A percentile compares a stretch with the other conserved stretches of the same genome.
These are phyloP conservation scores for Taurulus bubalis DNA, from an alignment of 2,113 vertebrate species.

Conservation along the genomic window DNA sequence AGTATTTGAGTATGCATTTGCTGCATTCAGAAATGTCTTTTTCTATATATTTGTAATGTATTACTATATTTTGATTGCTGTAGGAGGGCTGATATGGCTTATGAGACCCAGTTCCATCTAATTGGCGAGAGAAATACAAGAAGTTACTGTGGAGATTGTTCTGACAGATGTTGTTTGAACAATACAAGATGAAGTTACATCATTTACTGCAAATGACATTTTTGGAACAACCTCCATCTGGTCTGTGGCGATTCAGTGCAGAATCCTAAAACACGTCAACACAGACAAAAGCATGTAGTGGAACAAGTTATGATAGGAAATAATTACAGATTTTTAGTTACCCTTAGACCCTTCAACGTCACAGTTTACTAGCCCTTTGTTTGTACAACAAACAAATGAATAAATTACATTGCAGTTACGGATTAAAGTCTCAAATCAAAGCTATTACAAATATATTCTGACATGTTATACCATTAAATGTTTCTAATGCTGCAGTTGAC, in stretches of 20 bases:
- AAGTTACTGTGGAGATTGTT: conserved; percentile 72
- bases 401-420: conserved; percentile 8
- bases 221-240: conserved; percentile 76
- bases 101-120: conserved; percentile 62
- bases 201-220: conserved; percentile 72
- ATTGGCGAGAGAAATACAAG: conserved; percentile 50
- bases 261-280: conserved; percentile 56
- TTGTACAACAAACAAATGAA: background rate
- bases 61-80: conserved; percentile 33
- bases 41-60: conserved; percentile 41
- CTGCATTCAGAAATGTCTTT: conserved; percentile 15
- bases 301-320: conserved; percentile 41
- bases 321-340: conserved; percentile 33
- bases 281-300: conserved; percentile 48
- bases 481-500: background rate
- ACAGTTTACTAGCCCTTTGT: background rate
- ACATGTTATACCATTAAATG: background rate
- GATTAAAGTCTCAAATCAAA: conserved; percentile 9
- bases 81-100: conserved; percentile 27
- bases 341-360: background rate
- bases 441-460: background rate
- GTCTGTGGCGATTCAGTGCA: conserved; percentile 63
- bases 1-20: background rate
- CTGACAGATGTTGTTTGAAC: conserved; percentile 67
- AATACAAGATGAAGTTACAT: conserved; percentile 70